Percentiles rank a stretch among this genome's conserved stretches.
Evolutionary conservation across 2,113 vertebrate genomes (phyloP).

Genomic region (Dascyllus trimaculatus): DNA sequence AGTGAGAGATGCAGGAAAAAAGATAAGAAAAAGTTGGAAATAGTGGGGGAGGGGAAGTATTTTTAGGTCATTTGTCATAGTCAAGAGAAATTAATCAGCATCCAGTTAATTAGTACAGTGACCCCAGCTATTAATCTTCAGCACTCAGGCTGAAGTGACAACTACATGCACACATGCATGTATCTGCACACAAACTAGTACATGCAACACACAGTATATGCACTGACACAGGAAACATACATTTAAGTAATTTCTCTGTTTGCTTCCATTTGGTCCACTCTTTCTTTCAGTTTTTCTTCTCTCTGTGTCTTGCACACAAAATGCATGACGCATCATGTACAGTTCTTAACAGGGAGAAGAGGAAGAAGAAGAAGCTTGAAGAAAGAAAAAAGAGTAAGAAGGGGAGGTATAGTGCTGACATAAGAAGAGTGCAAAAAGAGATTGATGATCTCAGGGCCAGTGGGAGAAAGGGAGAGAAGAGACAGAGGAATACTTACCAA

Average conservation of each 20-base stretch:
- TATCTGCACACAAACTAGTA: conserved; percentile 4
- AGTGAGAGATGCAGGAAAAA: conserved; percentile 8
- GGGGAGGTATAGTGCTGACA: conserved; percentile 76
- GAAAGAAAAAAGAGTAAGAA: conserved; percentile 1
- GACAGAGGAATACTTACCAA: conserved; percentile 80
- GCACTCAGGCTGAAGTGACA: conserved; percentile 44
- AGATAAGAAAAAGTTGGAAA: conserved; percentile 43
- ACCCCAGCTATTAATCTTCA: conserved; percentile 69
- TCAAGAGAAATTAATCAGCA: conserved; percentile 71
- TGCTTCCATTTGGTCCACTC: neutral
- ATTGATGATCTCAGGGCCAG: conserved; percentile 81
- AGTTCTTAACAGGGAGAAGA: conserved; percentile 43
- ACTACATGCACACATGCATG: conserved; percentile 16
- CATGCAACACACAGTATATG: conserved; percentile 19
- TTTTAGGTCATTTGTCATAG: conserved; percentile 46
- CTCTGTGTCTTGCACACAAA: conserved; percentile 38
- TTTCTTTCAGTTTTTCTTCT: conserved; percentile 1
- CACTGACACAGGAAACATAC: conserved; percentile 17
- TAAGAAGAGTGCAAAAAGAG: conserved; percentile 78
- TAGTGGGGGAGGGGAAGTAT: conserved; percentile 27
- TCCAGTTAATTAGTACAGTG: conserved; percentile 70
- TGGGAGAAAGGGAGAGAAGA: conserved; percentile 76
- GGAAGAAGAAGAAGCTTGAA: conserved; percentile 25
- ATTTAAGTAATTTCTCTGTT: conserved; percentile 11
- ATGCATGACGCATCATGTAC: conserved; percentile 33